Base-by-base conservation (phyloP, 2,113 vertebrate species). In the Plecotus auritus region DNA sequence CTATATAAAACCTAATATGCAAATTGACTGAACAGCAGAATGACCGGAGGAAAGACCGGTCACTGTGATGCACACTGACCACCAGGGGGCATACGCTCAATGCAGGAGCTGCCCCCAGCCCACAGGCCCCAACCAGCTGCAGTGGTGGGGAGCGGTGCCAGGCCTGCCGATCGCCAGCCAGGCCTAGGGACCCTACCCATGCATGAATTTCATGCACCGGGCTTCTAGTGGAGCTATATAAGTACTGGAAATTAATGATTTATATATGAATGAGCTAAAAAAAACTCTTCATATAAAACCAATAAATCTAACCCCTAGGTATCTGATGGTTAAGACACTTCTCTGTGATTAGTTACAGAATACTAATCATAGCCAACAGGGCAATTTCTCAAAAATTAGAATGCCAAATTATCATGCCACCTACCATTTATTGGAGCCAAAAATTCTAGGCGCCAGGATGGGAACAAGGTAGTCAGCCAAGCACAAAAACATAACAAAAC, bases 391-490 rank as follows among this genome's bases (percentile, higher is more conserved):
- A 82, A 77, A 82, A 89, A 91, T 66, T 30, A 59, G 67, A 84
- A 23, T 88, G 85, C 64, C 73, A 88, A 92, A 88, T 85, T 85
- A 70, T 91, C 90, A 74, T 2, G 96, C 87, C 94, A 97, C 98
- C 97, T 98, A 99, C 99, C 99, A 99, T 98, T 99, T 99, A 97
- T 99, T 99, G 96, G 99, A 99, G 94, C 99, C 99, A 94, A 99
- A 99, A 97, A 99, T 99, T 85, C 99, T 98, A 88, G 99, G 99
- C 7, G 99, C 99, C 49, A 99, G 99, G 70, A 99, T 99, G 97
- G 99, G 99, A 96, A 99, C 99, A 92, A 99, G 98, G 95, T 99
- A 99, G 98, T 99, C 99, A 54, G 99, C 99, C 98, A 99, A 97
- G 95, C 99, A 99, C 93, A 99, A 98, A 97, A 99, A 98, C 99